A percentile compares a stretch with the other conserved stretches of the same genome.
phyloP scores from a whole-genome alignment of 2,113 vertebrate genomes.

The Clarias batrachus region DNA sequence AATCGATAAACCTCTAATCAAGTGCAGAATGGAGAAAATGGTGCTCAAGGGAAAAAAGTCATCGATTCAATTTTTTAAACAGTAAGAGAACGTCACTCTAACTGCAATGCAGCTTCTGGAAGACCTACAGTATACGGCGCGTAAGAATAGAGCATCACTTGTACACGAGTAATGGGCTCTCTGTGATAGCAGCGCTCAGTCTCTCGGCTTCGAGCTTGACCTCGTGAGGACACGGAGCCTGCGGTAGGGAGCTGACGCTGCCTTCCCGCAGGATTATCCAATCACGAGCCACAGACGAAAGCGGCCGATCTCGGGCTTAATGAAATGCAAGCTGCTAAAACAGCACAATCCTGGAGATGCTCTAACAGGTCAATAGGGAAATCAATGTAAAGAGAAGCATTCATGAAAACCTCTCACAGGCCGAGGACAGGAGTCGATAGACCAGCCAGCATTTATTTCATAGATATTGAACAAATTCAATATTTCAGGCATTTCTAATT shows the following conservation, averaged over 20 bases:
- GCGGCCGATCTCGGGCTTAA: slow-evolving; percentile 30
- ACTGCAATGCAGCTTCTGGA: neutral
- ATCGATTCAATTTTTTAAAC: slow-evolving; percentile 1
- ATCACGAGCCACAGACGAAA: slow-evolving; percentile 29
- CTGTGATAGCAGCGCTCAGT: neutral
- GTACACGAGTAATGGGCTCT: neutral
- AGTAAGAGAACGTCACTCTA: neutral
- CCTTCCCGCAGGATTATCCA: slow-evolving; percentile 32
- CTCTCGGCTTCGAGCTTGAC: neutral
- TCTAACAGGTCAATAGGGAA: slow-evolving; percentile 22
- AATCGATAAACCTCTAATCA: neutral
- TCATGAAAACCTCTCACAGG: slow-evolving; percentile 29
- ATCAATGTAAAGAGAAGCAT: slow-evolving; percentile 40
- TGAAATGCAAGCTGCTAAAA: slow-evolving; percentile 35
- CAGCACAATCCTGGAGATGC: slow-evolving; percentile 29
- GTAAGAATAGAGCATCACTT: neutral
- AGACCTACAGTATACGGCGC: neutral
- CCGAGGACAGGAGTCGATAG: slow-evolving; percentile 27
- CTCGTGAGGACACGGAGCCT: slow-evolving; percentile 7
- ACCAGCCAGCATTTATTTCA: slow-evolving; percentile 2
- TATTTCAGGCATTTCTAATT: slow-evolving; percentile 13
- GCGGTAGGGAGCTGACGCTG: slow-evolving; percentile 6
- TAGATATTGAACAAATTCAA: slow-evolving; percentile 22
- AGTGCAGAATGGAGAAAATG: neutral
- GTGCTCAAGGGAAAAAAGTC: neutral